Conservation (phyloP, 2,113 vertebrate genomes). For the Pomatostomus ruficeps region DNA sequence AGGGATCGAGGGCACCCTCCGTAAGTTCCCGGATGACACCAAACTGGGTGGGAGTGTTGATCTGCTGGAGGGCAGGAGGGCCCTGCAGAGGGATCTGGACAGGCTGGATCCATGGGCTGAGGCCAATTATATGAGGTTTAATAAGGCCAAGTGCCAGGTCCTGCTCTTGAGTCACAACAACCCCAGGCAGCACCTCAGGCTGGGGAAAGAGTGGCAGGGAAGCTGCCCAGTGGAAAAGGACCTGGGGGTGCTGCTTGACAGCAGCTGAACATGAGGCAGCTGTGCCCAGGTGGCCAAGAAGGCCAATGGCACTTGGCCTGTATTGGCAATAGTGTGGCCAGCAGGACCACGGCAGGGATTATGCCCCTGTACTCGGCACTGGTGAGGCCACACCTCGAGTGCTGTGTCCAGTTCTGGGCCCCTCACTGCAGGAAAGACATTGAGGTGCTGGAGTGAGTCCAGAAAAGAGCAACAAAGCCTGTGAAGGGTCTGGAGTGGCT, state of each 20-base stretch:
- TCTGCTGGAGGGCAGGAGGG: neutral
- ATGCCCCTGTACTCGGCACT: no score
- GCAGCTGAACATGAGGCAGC: neutral
- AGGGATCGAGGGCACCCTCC: fast-evolving
- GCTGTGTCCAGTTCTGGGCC: neutral
- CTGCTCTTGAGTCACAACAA: neutral
- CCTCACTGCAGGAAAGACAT: neutral
- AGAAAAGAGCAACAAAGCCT: neutral
- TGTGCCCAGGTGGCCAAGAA: neutral
- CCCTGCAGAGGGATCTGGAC: neutral
- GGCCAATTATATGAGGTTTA: neutral
- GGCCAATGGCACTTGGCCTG: neutral
- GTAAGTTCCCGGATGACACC: neutral
- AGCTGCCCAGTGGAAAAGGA: neutral
- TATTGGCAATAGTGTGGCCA: neutral
- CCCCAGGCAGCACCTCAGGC: neutral
- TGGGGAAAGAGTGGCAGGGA: neutral
- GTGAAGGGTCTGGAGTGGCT: neutral
- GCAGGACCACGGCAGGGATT: neutral
- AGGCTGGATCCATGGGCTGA: neutral
- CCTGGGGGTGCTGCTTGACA: neutral
- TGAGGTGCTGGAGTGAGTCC: neutral
- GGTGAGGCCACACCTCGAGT: fast-evolving
- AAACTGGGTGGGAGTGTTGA: neutral
- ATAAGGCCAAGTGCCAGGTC: neutral